phyloP scores from a whole-genome alignment of 2,888 invertebrate genomes.

The Hofmannophila pseudospretella region DNA sequence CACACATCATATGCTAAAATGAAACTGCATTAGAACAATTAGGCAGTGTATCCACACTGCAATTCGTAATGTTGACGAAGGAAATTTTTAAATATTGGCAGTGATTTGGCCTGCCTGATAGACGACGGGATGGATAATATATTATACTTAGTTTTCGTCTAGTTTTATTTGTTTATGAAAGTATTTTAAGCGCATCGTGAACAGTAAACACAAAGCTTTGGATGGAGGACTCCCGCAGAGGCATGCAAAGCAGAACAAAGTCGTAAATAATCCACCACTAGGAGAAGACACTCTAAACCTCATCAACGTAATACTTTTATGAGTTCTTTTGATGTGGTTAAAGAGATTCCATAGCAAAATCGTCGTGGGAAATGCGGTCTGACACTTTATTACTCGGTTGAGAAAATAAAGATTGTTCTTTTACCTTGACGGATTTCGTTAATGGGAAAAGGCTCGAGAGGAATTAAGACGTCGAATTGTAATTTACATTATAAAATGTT shows the following conservation, averaged over 20 bases:
- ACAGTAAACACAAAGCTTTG: slow-evolving; percentile 25
- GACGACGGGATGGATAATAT: no score
- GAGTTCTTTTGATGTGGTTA: slow-evolving; percentile 11
- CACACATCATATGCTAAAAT: no score
- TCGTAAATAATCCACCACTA: not conserved
- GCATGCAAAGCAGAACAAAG: slow-evolving; percentile 22
- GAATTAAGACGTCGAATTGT: not conserved
- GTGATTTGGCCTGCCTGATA: no score
- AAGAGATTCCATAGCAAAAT: slow-evolving; percentile 9
- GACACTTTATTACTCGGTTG: slow-evolving; percentile 12
- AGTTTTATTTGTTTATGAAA: slow-evolving; percentile 5
- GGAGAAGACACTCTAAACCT: not conserved
- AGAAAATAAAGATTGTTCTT: slow-evolving; percentile 9
- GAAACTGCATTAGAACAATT: no score
- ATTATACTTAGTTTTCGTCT: no score
- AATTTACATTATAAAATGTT: no score
- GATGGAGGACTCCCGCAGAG: slow-evolving; percentile 43
- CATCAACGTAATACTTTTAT: not conserved
- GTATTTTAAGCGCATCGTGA: slow-evolving; percentile 5
- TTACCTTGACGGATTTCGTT: slow-evolving; percentile 15
- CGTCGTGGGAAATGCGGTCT: slow-evolving; percentile 17
- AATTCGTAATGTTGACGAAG: no score
- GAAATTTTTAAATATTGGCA: no score
- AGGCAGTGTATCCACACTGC: no score
- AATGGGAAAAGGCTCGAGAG: slow-evolving; percentile 2